A percentile compares a stretch with the other conserved stretches of the same genome.
Evolutionary conservation across 2,797 vertebrate genomes (phyloP).

Genomic region (Enteromius treurensis): DNA sequence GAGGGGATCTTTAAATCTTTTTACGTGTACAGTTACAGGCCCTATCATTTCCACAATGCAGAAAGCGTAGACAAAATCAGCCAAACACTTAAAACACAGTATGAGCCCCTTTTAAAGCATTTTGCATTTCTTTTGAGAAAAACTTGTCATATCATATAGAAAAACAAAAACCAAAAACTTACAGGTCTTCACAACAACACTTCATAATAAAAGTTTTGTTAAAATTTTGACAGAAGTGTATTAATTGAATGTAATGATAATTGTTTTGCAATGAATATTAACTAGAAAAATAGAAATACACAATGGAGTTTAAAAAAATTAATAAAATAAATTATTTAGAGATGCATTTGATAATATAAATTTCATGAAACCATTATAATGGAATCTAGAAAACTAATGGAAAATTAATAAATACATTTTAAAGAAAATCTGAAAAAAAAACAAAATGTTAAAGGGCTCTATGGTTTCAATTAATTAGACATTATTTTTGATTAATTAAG

Average conservation of each 20-base stretch:
- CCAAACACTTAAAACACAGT: background rate
- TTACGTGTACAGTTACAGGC: background rate
- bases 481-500: background rate
- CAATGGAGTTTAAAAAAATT: background rate
- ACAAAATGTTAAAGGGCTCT: background rate
- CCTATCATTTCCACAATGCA: background rate
- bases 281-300: background rate
- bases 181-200: background rate
- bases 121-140: background rate
- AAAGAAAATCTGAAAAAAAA: too few relatives aligned
- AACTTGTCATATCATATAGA: background rate
- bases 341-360: background rate
- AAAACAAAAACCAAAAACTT: background rate
- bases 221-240: background rate
- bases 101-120: background rate
- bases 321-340: background rate
- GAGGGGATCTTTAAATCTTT: background rate
- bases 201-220: background rate
- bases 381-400: background rate
- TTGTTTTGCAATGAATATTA: background rate
- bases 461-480: background rate
- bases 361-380: background rate
- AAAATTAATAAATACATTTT: background rate
- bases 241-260: background rate
- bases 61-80: background rate